Percentiles rank a stretch among this genome's conserved stretches.
These are phyloP conservation scores for Uria aalge DNA, from an alignment of 2,113 vertebrate species.

Conservation along the genomic window DNA sequence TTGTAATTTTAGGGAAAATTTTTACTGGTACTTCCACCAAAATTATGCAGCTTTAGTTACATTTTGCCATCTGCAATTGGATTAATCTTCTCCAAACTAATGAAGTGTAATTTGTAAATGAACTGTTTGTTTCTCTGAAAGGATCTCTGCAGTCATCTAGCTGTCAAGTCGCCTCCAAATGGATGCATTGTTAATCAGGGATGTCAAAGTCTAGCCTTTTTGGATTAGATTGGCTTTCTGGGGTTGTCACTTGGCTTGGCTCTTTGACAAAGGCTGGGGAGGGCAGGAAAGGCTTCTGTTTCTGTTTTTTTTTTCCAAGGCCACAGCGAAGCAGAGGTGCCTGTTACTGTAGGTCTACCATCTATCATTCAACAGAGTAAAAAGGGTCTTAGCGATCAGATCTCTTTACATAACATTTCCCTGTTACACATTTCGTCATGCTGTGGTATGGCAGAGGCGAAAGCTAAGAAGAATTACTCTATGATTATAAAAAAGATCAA, in stretches of 20 bases:
- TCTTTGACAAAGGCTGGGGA: background rate
- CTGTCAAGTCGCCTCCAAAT: slow-evolving; percentile 2
- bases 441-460: background rate
- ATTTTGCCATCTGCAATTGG: slow-evolving; percentile 43
- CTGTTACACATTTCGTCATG: background rate
- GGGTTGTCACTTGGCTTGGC: background rate
- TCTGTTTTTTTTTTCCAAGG: background rate
- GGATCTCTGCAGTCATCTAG: background rate
- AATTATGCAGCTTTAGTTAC: slow-evolving; percentile 27
- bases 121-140: slow-evolving; percentile 40
- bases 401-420: background rate
- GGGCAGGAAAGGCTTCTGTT: background rate
- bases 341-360: background rate
- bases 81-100: slow-evolving; percentile 33
- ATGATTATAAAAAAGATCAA: background rate
- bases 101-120: slow-evolving; percentile 53
- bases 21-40: slow-evolving; percentile 27
- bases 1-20: slow-evolving; percentile 31
- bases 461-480: background rate
- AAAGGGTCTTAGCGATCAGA: background rate
- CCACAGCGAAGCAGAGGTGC: background rate
- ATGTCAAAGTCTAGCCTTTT: slow-evolving; percentile 14
- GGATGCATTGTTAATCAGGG: slow-evolving; percentile 22
- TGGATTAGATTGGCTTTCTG: slow-evolving; percentile 10
- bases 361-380: background rate